A percentile compares a stretch with the other conserved stretches of the same genome.
Conservation (phyloP, 2,113 vertebrate species). For the Seriola aureovittata region DNA sequence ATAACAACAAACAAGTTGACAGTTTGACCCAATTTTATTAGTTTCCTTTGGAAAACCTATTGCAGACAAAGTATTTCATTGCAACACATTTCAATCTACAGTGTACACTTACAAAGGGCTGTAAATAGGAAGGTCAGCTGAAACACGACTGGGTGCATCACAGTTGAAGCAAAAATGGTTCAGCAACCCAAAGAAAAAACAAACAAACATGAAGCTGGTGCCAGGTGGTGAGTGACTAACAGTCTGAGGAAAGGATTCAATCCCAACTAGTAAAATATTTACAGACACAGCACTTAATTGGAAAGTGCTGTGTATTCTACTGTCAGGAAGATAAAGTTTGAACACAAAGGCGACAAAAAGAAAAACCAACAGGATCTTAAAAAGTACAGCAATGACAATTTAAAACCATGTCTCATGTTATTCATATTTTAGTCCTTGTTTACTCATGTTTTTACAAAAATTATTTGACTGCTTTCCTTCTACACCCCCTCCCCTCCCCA, state of each 20-base stretch:
- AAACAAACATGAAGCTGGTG: slow-evolving; percentile 28
- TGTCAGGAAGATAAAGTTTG: slow-evolving; percentile 26
- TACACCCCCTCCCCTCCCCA: slow-evolving; percentile 81
- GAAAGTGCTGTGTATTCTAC: slow-evolving; percentile 73
- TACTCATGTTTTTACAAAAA: slow-evolving; percentile 75
- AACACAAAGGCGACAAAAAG: slow-evolving; percentile 69
- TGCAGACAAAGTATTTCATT: slow-evolving; percentile 88
- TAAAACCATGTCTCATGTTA: slow-evolving; percentile 68
- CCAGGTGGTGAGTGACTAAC: slow-evolving; percentile 31
- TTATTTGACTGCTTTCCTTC: slow-evolving; percentile 23
- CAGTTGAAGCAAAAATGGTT: slow-evolving; percentile 63
- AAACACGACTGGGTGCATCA: slow-evolving; percentile 84
- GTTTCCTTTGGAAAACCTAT: slow-evolving; percentile 90
- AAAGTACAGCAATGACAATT: slow-evolving; percentile 72
- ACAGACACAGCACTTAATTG: slow-evolving; percentile 72
- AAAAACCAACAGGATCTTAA: slow-evolving; percentile 65
- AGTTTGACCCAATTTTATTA: slow-evolving; percentile 90
- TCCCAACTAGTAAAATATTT: slow-evolving; percentile 72
- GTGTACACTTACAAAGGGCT: slow-evolving; percentile 85
- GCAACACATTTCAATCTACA: slow-evolving; percentile 84
- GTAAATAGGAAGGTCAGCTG: slow-evolving; percentile 81
- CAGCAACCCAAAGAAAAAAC: slow-evolving; percentile 12
- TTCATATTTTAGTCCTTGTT: slow-evolving; percentile 67
- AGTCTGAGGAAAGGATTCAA: slow-evolving; percentile 57
- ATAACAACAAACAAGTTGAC: neutral